Percentiles rank a stretch among this genome's conserved stretches.
Conservation (phyloP, 2,113 vertebrate genomes). For the Megaceryle maxima region DNA sequence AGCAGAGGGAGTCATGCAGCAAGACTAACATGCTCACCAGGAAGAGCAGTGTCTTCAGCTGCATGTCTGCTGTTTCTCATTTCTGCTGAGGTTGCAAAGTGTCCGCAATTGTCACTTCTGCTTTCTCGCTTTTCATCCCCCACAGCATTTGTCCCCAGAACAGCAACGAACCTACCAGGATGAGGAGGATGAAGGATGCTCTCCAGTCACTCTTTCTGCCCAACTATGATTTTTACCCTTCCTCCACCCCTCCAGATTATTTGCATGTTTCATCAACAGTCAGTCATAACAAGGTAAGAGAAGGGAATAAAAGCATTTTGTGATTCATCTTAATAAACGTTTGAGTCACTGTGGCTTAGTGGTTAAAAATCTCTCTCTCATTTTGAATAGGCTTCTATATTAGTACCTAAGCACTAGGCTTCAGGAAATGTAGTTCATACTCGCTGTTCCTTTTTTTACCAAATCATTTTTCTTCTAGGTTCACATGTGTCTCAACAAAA, state of each 20-base stretch:
- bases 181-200: background rate
- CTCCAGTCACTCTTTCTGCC: background rate
- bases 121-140: background rate
- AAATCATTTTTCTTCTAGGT: background rate
- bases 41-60: background rate
- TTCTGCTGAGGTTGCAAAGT: constrained; percentile 28
- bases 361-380: background rate
- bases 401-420: background rate
- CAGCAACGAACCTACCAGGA: background rate
- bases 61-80: background rate
- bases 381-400: background rate
- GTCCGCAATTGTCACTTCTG: background rate
- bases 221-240: background rate
- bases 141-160: background rate
- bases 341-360: constrained; percentile 7
- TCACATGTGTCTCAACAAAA: background rate
- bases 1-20: background rate
- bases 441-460: background rate
- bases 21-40: accelerated
- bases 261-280: background rate
- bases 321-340: background rate
- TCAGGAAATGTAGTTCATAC: background rate
- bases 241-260: background rate
- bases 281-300: background rate
- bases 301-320: background rate